A percentile compares a stretch with the other conserved stretches of the same genome.
Conservation (phyloP, 2,888 invertebrate genomes). For the Tuta absoluta region DNA sequence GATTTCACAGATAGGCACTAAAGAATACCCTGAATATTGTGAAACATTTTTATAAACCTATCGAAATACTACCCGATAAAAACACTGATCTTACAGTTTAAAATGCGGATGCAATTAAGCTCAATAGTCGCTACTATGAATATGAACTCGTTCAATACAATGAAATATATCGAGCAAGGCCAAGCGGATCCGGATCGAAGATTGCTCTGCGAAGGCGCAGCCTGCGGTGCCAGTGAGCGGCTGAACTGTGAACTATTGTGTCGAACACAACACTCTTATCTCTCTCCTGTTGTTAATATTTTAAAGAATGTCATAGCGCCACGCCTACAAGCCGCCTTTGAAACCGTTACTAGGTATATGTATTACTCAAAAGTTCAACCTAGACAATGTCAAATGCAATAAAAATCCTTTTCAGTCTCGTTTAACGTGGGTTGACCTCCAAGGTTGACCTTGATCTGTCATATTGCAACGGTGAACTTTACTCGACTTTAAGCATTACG, state of each 20-base stretch:
- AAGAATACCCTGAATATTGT: neutral
- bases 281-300: conserved; percentile 56
- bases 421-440: conserved; percentile 33
- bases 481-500: too few relatives aligned
- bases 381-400: conserved; percentile 26
- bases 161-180: conserved; percentile 73
- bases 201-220: conserved; percentile 46
- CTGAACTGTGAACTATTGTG: conserved; percentile 76
- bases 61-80: neutral
- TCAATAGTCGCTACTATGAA: conserved; percentile 45
- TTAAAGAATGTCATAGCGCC: conserved; percentile 70
- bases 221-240: conserved; percentile 53
- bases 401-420: conserved; percentile 20
- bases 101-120: conserved; percentile 27
- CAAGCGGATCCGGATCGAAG: conserved; percentile 68
- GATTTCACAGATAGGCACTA: neutral
- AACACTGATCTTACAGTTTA: neutral
- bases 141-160: conserved; percentile 47
- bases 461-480: neutral
- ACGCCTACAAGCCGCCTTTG: conserved; percentile 54
- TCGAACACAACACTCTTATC: conserved; percentile 45
- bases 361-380: conserved; percentile 28
- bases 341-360: conserved; percentile 31
- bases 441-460: conserved; percentile 38
- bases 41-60: neutral